These are phyloP conservation scores for Acanthococcus lagerstroemiae DNA, from an alignment of 2,888 invertebrate genomes.

Conservation along the genomic window DNA sequence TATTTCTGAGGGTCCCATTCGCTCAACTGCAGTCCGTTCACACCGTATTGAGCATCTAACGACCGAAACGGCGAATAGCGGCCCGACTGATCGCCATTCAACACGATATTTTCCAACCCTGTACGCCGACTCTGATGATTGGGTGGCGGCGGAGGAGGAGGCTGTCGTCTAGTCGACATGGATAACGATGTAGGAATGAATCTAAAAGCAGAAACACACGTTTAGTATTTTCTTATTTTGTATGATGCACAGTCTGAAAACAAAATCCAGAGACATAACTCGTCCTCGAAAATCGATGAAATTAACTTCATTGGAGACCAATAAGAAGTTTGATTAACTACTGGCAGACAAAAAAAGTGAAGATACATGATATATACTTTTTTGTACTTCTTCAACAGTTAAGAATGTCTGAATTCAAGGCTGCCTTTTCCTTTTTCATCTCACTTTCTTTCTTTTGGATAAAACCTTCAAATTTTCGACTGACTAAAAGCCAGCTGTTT, in stretches of 20 bases:
- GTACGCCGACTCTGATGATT: constrained; percentile 35
- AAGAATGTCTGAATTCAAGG: too few species aligned
- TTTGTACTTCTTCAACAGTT: too few species aligned
- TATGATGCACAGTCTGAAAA: not conserved
- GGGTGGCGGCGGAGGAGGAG: constrained; percentile 34
- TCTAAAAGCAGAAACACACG: too few species aligned
- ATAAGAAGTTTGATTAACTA: not conserved
- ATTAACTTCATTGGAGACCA: not conserved
- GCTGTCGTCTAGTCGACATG: constrained; percentile 39
- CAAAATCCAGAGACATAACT: not conserved
- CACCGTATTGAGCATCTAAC: constrained; percentile 1
- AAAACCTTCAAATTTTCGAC: too few species aligned
- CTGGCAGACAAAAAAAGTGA: too few species aligned
- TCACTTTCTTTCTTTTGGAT: too few species aligned
- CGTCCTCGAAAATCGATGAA: not conserved
- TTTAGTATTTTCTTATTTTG: too few species aligned
- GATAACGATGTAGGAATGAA: constrained; percentile 38
- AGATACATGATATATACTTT: too few species aligned
- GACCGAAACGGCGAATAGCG: constrained; percentile 17
- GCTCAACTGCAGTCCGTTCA: constrained; percentile 24
- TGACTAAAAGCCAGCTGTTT: too few species aligned
- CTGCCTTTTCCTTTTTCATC: too few species aligned
- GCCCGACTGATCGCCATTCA: constrained; percentile 15
- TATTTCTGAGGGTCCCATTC: constrained; percentile 37
- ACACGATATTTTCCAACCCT: constrained; percentile 31